These are phyloP conservation scores for Ibidorhyncha struthersii DNA, from an alignment of 2,113 vertebrate species.

Conservation along the genomic window DNA sequence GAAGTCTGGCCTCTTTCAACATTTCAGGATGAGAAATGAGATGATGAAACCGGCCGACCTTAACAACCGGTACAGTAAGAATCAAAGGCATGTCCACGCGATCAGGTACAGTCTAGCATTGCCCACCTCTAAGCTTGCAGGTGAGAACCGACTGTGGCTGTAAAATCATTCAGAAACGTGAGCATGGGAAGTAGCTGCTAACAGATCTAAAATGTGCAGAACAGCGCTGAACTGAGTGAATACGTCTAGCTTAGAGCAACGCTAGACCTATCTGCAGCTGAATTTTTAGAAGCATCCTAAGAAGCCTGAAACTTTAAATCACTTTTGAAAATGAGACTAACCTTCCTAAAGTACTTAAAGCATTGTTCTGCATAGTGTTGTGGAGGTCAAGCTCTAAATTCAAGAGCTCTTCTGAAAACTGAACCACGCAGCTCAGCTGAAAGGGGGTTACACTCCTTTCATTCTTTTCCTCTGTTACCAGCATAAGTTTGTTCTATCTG, in stretches of 20 bases:
- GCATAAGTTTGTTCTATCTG: background rate
- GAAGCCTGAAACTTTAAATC: background rate
- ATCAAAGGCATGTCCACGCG: background rate
- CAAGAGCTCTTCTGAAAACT: background rate
- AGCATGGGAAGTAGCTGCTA: background rate
- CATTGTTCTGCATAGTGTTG: background rate
- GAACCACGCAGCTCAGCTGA: background rate
- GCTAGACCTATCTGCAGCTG: background rate
- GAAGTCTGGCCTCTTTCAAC: background rate
- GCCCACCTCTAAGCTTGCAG: background rate
- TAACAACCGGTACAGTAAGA: background rate
- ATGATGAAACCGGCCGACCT: background rate
- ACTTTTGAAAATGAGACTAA: background rate
- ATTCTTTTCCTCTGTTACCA: background rate
- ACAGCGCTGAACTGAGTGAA: background rate
- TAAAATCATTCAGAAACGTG: background rate
- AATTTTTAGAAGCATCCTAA: background rate
- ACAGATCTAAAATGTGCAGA: background rate
- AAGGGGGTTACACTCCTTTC: background rate
- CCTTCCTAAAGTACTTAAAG: background rate
- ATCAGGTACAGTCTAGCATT: fast-evolving
- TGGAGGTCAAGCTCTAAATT: background rate
- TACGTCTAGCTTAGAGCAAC: background rate
- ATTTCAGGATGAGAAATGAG: background rate
- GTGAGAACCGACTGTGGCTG: fast-evolving